phyloP scores from a whole-genome alignment of 2,113 vertebrate species.

The Sapayoa aenigma region DNA sequence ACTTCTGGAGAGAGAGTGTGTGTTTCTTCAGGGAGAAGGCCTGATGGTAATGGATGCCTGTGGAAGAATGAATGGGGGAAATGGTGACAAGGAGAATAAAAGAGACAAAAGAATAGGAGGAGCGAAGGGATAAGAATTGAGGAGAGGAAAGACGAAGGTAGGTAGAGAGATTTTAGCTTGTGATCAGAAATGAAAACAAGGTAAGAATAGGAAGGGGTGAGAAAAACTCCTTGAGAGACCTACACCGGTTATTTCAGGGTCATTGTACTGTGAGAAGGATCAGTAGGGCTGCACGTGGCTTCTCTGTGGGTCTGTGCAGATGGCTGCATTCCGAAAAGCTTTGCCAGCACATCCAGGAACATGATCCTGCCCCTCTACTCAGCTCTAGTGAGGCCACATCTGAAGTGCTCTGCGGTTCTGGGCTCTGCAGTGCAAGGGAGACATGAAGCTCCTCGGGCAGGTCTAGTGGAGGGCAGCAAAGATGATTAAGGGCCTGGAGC shows the following conservation, averaged over 20 bases:
- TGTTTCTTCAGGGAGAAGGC: not conserved
- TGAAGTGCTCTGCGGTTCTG: not conserved
- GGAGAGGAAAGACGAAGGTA: not conserved
- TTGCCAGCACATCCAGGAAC: not conserved
- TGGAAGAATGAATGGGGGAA: not conserved
- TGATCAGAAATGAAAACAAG: not conserved
- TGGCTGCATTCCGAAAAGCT: not conserved
- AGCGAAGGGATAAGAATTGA: not conserved
- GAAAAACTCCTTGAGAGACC: not conserved
- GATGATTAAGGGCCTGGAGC: not conserved
- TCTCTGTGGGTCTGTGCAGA: not conserved
- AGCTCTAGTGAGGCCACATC: not conserved
- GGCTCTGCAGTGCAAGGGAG: not conserved
- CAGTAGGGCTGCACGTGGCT: not conserved
- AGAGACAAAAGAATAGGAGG: not conserved
- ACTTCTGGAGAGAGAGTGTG: accelerated
- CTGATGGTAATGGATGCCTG: not conserved
- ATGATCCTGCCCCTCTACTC: not conserved
- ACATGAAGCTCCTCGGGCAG: not conserved
- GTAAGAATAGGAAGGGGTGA: not conserved
- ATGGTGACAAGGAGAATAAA: not conserved
- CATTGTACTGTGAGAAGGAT: accelerated
- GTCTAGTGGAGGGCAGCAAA: not conserved
- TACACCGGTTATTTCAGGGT: not conserved
- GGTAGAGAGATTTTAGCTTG: not conserved